Conservation (phyloP, 2,113 vertebrate species). For the Channa argus region DNA sequence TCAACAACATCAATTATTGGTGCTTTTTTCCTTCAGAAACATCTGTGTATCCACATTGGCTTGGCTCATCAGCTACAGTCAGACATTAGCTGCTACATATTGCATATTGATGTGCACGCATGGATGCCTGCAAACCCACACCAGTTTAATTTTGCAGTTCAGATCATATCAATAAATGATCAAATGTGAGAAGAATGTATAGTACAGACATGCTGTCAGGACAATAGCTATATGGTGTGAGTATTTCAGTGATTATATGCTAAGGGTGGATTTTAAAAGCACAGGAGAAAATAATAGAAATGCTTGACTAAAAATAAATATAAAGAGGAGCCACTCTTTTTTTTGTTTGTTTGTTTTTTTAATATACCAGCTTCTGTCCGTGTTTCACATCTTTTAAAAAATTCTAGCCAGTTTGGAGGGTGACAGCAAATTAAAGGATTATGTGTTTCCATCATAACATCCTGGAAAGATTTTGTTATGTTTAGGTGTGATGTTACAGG, state of each 20-base stretch:
- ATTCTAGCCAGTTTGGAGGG: neutral
- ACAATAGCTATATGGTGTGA: slow-evolving; percentile 2
- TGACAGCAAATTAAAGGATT: neutral
- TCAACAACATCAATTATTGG: slow-evolving; percentile 69
- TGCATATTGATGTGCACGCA: slow-evolving; percentile 41
- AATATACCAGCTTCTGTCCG: neutral
- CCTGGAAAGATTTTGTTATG: neutral
- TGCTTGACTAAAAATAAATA: neutral
- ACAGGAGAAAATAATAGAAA: neutral
- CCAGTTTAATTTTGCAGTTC: slow-evolving; percentile 24
- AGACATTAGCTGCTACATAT: slow-evolving; percentile 23
- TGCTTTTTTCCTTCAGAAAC: slow-evolving; percentile 44
- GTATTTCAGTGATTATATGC: neutral
- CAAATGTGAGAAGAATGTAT: slow-evolving; percentile 26
- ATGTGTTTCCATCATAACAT: slow-evolving; percentile 1
- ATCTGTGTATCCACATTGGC: slow-evolving; percentile 46
- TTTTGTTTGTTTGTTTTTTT: neutral
- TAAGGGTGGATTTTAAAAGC: slow-evolving; percentile 13
- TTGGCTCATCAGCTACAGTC: slow-evolving; percentile 33
- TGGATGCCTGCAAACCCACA: slow-evolving; percentile 2
- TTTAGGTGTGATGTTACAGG: neutral
- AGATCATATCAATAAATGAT: slow-evolving; percentile 46
- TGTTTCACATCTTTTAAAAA: neutral
- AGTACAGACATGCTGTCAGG: neutral
- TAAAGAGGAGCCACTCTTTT: neutral